Evolutionary conservation across 1,140 invertebrate species (phyloP).

Genomic region (Drosophila arawakana): DNA sequence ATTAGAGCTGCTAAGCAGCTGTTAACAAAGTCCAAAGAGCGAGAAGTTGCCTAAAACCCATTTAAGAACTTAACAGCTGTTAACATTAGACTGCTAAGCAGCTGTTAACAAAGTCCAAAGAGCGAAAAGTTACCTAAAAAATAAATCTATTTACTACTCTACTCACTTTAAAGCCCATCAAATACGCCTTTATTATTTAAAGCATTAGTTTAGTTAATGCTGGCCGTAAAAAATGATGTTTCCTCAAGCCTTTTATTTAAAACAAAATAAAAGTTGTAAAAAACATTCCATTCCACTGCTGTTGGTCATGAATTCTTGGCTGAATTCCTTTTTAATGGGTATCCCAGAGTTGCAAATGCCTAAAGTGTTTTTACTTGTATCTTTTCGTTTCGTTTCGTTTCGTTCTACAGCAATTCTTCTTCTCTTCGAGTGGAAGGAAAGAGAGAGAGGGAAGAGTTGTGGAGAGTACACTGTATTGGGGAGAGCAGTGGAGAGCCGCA

Average conservation of each 20-base stretch:
- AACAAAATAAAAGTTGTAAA: not conserved
- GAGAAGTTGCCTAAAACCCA: too few species aligned
- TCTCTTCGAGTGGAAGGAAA: too few species aligned
- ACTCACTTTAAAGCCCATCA: too few species aligned
- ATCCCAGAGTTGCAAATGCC: conserved; percentile 12
- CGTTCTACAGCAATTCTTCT: too few species aligned
- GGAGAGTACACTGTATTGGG: not conserved
- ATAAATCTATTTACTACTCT: too few species aligned
- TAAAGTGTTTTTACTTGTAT: conserved; percentile 23
- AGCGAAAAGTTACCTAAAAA: too few species aligned
- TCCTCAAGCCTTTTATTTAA: too few species aligned
- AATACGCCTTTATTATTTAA: too few species aligned
- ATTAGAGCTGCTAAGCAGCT: not conserved
- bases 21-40: not conserved
- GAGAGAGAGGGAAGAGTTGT: too few species aligned
- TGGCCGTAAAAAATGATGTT: too few species aligned
- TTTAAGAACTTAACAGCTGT: not conserved
- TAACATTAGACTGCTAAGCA: not conserved
- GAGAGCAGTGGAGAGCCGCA: too few species aligned
- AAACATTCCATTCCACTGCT: not conserved
- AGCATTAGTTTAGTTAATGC: too few species aligned
- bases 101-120: not conserved
- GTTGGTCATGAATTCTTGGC: not conserved
- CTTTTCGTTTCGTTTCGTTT: not conserved
- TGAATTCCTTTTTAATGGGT: not conserved